These are phyloP conservation scores for Hyphantria cunea DNA, from an alignment of 1,140 invertebrate genomes.

Conservation along the genomic window DNA sequence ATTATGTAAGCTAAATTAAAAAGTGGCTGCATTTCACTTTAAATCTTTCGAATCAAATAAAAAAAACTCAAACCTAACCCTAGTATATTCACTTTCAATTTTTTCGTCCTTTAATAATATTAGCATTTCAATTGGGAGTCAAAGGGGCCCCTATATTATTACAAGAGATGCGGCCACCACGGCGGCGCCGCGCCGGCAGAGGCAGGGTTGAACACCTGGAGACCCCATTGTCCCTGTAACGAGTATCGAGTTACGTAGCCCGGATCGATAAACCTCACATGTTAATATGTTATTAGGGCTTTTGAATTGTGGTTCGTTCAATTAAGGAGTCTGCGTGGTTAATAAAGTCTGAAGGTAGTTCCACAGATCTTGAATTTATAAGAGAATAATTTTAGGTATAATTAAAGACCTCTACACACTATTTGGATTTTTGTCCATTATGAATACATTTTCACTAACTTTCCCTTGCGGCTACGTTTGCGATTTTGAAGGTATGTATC, in stretches of 20 bases:
- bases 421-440: too few species aligned
- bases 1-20: too few species aligned
- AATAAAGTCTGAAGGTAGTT: too few species aligned
- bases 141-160: constrained; percentile 20
- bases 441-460: too few species aligned
- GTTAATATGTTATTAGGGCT: constrained; percentile 25
- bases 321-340: constrained; percentile 5
- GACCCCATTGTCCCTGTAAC: constrained; percentile 21
- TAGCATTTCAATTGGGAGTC: constrained; percentile 25
- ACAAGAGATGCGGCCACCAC: constrained; percentile 12
- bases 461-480: too few species aligned
- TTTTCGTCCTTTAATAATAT: constrained; percentile 21
- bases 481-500: too few species aligned
- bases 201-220: constrained; percentile 24
- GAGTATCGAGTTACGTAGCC: constrained; percentile 22
- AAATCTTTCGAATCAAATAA: too few species aligned
- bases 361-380: neutral
- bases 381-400: too few species aligned
- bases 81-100: constrained; percentile 11
- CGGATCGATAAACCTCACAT: constrained; percentile 14
- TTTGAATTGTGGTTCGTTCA: constrained; percentile 8
- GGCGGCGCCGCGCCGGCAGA: neutral
- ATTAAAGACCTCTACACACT: too few species aligned
- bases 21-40: too few species aligned
- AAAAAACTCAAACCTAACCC: constrained; percentile 4